Percentiles rank a stretch among this genome's conserved stretches.
These are phyloP conservation scores for Sarcophaga bullata DNA, from an alignment of 1,140 invertebrate genomes.

Conservation along the genomic window DNA sequence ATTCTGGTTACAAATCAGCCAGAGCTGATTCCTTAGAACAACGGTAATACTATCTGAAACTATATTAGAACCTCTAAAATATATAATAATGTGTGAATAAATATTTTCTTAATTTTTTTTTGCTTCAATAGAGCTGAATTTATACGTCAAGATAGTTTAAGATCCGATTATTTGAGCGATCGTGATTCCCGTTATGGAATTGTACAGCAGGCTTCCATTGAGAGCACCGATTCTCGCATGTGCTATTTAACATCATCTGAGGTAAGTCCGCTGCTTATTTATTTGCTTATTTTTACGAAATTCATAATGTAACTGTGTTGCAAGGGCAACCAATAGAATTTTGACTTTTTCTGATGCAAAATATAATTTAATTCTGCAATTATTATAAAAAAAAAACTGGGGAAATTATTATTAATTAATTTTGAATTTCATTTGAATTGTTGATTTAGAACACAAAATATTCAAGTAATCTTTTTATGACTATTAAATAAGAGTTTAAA, in stretches of 20 bases:
- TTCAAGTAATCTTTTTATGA: too few species aligned
- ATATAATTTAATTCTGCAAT: too few species aligned
- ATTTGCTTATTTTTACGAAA: too few species aligned
- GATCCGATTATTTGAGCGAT: constrained; percentile 90
- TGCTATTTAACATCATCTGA: constrained; percentile 95
- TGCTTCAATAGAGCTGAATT: constrained; percentile 76
- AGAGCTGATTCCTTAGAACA: constrained; percentile 86
- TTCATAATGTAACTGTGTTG: too few species aligned
- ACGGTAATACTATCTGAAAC: constrained; percentile 68
- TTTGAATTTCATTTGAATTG: too few species aligned
- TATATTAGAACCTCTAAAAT: not conserved
- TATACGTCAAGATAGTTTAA: constrained; percentile 88
- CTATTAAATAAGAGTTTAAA: too few species aligned
- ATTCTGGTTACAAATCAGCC: constrained; percentile 86
- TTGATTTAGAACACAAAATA: too few species aligned
- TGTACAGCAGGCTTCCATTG: constrained; percentile 91
- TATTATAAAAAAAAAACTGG: too few species aligned
- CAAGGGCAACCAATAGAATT: too few species aligned
- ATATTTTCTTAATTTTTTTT: not conserved
- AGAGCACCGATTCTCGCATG: constrained; percentile 91
- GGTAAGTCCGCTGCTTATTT: constrained; percentile 73
- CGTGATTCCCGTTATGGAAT: constrained; percentile 87
- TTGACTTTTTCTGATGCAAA: too few species aligned
- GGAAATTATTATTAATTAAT: too few species aligned
- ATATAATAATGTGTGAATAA: not conserved